A percentile compares a stretch with the other conserved stretches of the same genome.
phyloP scores from a whole-genome alignment of 2,888 invertebrate genomes.

The Mechanitis messenoides region DNA sequence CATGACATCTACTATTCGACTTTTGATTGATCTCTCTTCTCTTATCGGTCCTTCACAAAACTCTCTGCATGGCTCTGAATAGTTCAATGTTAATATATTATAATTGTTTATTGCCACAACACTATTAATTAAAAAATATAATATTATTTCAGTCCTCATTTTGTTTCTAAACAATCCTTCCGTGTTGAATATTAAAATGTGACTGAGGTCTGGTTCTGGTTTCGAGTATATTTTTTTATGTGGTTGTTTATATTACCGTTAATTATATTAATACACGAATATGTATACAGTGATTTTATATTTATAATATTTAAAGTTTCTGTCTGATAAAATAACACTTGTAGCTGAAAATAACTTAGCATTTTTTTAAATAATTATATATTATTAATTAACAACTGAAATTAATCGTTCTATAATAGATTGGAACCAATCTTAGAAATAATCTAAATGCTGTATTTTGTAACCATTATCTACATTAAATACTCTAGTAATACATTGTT shows the following conservation, averaged over 20 bases:
- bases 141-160: neutral
- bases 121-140: neutral
- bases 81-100: conserved; percentile 27
- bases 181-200: neutral
- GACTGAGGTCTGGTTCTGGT: conserved; percentile 1
- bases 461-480: too few relatives aligned
- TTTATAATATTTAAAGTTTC: too few relatives aligned
- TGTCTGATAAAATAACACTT: too few relatives aligned
- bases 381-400: too few relatives aligned
- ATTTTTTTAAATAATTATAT: too few relatives aligned
- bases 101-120: conserved; percentile 33
- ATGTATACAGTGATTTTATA: too few relatives aligned
- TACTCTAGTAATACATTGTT: too few relatives aligned
- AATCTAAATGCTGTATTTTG: too few relatives aligned
- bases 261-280: neutral
- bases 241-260: conserved; percentile 3
- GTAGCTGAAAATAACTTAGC: too few relatives aligned
- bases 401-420: too few relatives aligned
- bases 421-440: too few relatives aligned
- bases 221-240: neutral
- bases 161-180: neutral
- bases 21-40: conserved; percentile 39
- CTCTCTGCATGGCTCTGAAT: conserved; percentile 38
- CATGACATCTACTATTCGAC: conserved; percentile 56
- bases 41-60: conserved; percentile 33